phyloP scores from a whole-genome alignment of 2,888 invertebrate species.

The Amphipyra berbera region DNA sequence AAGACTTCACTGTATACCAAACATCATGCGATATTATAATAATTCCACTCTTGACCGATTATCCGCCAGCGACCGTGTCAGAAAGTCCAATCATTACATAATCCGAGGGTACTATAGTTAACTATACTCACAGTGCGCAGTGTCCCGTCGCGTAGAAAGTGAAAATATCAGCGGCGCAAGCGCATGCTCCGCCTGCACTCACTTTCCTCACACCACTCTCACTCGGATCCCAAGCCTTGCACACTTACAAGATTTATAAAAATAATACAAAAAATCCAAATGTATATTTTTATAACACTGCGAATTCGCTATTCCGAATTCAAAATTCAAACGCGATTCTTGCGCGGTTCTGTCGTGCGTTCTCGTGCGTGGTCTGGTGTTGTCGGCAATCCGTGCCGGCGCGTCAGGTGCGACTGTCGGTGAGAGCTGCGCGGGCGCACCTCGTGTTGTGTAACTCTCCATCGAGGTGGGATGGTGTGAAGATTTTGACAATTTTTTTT shows the following conservation, averaged over 20 bases:
- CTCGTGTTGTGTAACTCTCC: slow-evolving; percentile 64
- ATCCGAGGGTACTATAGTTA: slow-evolving; percentile 55
- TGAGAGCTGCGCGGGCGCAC: slow-evolving; percentile 52
- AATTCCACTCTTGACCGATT: slow-evolving; percentile 9
- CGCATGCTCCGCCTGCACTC: slow-evolving; percentile 78
- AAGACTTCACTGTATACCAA: too few species aligned
- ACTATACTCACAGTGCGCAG: slow-evolving; percentile 77
- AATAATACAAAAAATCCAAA: slow-evolving; percentile 40
- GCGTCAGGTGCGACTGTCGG: slow-evolving; percentile 78
- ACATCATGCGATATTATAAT: background rate
- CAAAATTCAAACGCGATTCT: slow-evolving; percentile 70
- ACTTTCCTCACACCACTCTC: slow-evolving; percentile 81
- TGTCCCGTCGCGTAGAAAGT: slow-evolving; percentile 85
- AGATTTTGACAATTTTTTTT: slow-evolving; percentile 64
- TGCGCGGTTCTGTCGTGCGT: slow-evolving; percentile 24
- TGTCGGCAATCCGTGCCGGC: slow-evolving; percentile 63
- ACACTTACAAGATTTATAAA: slow-evolving; percentile 37
- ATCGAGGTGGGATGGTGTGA: slow-evolving; percentile 62
- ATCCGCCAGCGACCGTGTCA: slow-evolving; percentile 20
- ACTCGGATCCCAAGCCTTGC: slow-evolving; percentile 62
- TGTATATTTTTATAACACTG: slow-evolving; percentile 34
- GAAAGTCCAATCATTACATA: slow-evolving; percentile 58
- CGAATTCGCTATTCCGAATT: slow-evolving; percentile 66
- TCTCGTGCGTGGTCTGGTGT: slow-evolving; percentile 51
- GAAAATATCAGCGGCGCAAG: slow-evolving; percentile 77